phyloP scores from a whole-genome alignment of 2,888 invertebrate species.

The Carcina quercana region DNA sequence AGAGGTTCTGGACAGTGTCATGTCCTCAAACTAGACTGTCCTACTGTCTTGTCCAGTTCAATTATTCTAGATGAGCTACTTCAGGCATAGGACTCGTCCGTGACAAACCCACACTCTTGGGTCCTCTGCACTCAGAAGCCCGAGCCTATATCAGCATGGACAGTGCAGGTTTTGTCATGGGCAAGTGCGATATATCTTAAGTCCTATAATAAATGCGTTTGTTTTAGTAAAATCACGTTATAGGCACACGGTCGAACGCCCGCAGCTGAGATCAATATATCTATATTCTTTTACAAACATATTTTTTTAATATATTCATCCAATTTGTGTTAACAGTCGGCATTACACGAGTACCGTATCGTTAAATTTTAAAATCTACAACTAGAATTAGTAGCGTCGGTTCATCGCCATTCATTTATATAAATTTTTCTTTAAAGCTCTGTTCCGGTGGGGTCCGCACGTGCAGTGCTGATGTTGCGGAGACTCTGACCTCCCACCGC shows the following conservation, averaged over 20 bases:
- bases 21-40: too few species aligned
- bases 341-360: conserved; percentile 49
- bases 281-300: conserved; percentile 57
- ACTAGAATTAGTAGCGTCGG: conserved; percentile 52
- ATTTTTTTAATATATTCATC: conserved; percentile 64
- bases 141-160: too few species aligned
- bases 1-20: too few species aligned
- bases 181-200: too few species aligned
- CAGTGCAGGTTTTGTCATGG: too few species aligned
- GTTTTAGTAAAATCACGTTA: conserved; percentile 13
- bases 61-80: too few species aligned
- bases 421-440: conserved; percentile 47
- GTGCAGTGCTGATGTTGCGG: conserved; percentile 12
- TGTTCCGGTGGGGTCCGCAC: conserved; percentile 33
- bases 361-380: conserved; percentile 62
- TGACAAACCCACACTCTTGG: too few species aligned
- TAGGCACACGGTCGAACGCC: conserved; percentile 31
- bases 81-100: too few species aligned
- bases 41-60: too few species aligned
- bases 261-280: conserved; percentile 70
- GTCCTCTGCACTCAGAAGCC: too few species aligned
- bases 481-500: conserved; percentile 32
- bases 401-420: conserved; percentile 23
- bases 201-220: too few species aligned
- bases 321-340: conserved; percentile 61